Conservation (phyloP, 1,140 invertebrate genomes). For the Papilio dardanus region DNA sequence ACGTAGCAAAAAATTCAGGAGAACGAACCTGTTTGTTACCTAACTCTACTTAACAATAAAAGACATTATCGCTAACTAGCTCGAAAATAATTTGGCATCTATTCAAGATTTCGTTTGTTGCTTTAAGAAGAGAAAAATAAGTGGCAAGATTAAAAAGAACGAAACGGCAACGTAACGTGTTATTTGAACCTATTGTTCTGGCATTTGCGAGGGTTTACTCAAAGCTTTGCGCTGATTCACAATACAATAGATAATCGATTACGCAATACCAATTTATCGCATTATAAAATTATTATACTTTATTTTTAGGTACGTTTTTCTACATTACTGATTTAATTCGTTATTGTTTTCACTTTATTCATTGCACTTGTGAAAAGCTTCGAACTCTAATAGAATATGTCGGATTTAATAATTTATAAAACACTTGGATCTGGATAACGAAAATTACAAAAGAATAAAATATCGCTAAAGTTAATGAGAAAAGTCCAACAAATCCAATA, state of each 20-base stretch:
- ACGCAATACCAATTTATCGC: conserved; percentile 7
- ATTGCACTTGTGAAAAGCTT: too few species aligned
- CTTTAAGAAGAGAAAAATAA: conserved; percentile 23
- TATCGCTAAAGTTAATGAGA: background rate
- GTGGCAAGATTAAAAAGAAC: background rate
- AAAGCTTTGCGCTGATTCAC: conserved; percentile 8
- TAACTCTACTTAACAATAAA: conserved; percentile 13
- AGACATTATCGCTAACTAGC: background rate
- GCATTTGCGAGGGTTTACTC: background rate
- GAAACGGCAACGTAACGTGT: conserved; percentile 4
- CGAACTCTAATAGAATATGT: too few species aligned
- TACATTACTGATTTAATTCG: background rate
- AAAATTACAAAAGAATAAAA: background rate
- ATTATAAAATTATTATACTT: conserved; percentile 2
- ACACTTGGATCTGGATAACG: too few species aligned
- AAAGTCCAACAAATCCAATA: background rate
- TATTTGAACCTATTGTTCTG: conserved; percentile 15
- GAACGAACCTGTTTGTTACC: background rate
- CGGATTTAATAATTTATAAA: too few species aligned
- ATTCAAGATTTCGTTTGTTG: conserved; percentile 14
- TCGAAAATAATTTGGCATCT: conserved; percentile 9
- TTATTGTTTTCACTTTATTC: background rate
- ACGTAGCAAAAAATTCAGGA: background rate
- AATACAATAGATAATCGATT: conserved; percentile 23
- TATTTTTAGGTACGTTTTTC: background rate